phyloP scores from a whole-genome alignment of 2,797 vertebrate species.

The Cynodonichthys magdalenae region DNA sequence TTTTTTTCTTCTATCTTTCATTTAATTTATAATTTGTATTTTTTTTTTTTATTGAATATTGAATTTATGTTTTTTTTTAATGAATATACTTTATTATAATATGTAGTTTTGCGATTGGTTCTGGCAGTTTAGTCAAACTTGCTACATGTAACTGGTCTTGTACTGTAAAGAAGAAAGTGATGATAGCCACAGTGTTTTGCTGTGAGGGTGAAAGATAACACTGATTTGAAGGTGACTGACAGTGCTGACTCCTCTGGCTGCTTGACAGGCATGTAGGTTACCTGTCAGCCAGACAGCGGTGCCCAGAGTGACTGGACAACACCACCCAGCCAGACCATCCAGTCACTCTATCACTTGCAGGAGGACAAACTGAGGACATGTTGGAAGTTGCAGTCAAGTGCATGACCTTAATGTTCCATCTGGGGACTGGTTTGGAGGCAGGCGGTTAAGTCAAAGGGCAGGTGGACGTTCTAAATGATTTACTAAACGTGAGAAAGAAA shows the following conservation, averaged over 20 bases:
- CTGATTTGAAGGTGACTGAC: slow-evolving; percentile 56
- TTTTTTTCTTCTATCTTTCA: too few species aligned
- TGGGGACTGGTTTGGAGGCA: slow-evolving; percentile 5
- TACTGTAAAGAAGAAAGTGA: not conserved
- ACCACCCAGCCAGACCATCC: slow-evolving; percentile 33
- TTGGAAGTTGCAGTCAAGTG: slow-evolving; percentile 40
- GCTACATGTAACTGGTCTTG: slow-evolving; percentile 3
- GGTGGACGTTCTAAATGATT: slow-evolving; percentile 14
- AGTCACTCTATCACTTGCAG: slow-evolving; percentile 58
- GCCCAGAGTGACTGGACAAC: slow-evolving; percentile 42
- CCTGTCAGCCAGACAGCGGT: slow-evolving; percentile 58
- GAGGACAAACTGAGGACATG: slow-evolving; percentile 28
- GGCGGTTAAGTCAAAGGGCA: slow-evolving; percentile 31
- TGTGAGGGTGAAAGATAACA: slow-evolving; percentile 29
- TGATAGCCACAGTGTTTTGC: slow-evolving; percentile 11
- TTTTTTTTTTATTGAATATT: too few species aligned
- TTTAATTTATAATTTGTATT: too few species aligned
- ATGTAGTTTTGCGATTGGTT: not conserved
- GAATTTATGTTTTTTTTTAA: too few species aligned
- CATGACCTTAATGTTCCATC: slow-evolving; percentile 43
- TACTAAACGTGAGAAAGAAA: slow-evolving; percentile 12
- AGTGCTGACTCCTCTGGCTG: slow-evolving; percentile 56
- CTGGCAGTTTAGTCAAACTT: not conserved
- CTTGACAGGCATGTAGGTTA: slow-evolving; percentile 46
- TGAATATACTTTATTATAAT: too few species aligned